Base-by-base conservation (phyloP, 2,113 vertebrate species). In the Petaurus breviceps region DNA sequence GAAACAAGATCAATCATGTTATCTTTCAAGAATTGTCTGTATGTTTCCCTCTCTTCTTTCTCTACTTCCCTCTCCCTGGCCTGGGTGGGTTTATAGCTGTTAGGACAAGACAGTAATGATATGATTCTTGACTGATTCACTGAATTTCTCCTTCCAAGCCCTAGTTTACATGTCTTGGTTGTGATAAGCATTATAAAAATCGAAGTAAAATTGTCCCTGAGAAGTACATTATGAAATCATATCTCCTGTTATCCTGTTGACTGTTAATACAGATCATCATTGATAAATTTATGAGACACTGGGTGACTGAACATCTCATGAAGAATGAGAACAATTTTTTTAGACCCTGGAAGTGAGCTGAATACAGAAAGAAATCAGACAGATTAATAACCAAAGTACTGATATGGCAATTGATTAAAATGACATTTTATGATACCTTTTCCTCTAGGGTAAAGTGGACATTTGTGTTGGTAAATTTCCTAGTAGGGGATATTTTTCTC, bases 391-490 rank as follows among this genome's bases (percentile, higher is more conserved):
- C 50, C 47, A 47, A 92, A 96, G 47, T 55, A 31, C 54, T 89
- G 89, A 51, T 47, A 90, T 3, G 47, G 0, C 92, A 22, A 19
- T 96, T 95, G 96, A 95, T 95, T 94, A 57, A 61, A 16, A 22
- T 55, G 89, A 6, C 25, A 0, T 93, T 96, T 93, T 89, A 46
- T 93, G 4, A 26, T 90, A 77, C 8, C 89, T 95, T 95, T 96
- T 95, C 61, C 90, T 46, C n/a, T 0, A 89, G 89, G 55, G 25
- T 57, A 49, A 52, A 31, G 96, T 93, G 92, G 52, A 91, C 61
- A 68, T 97, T 95, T 49, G 50, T 95, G 19, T 11, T 96, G 96
- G 43, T 93, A 90, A 97, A 94, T 51, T 94, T 92, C 51, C 77
- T 53, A 25, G 31, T 94, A 93, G 61, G 68, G 19, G 95, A 91